phyloP scores from a whole-genome alignment of 2,888 invertebrate species.

The Lottia gigantea region DNA sequence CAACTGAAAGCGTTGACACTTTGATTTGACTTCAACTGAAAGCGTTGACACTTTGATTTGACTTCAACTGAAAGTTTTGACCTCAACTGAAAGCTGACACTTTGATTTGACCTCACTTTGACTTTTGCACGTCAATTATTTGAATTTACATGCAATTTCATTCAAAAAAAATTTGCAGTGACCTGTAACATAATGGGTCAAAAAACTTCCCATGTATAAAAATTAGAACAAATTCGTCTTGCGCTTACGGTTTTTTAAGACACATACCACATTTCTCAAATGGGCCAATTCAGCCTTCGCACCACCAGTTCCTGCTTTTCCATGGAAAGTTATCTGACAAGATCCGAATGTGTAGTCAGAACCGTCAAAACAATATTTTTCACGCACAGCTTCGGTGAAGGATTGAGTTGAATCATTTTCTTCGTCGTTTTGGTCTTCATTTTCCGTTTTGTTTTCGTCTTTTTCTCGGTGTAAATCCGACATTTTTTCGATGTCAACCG shows the following conservation, averaged over 20 bases:
- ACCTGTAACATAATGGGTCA: background rate
- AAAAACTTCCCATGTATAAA: background rate
- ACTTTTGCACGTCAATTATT: too few species aligned
- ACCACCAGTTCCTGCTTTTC: constrained; percentile 43
- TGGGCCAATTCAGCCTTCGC: constrained; percentile 53
- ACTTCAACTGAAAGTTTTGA: too few species aligned
- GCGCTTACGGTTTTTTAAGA: constrained; percentile 3
- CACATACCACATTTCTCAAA: constrained; percentile 55
- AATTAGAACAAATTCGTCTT: constrained; percentile 8
- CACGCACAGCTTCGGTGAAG: constrained; percentile 50
- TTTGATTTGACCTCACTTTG: too few species aligned
- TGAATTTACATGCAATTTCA: too few species aligned
- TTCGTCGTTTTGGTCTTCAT: too few species aligned
- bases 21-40: too few species aligned
- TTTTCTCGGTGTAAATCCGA: too few species aligned
- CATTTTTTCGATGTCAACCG: too few species aligned
- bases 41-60: too few species aligned
- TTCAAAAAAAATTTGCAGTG: background rate
- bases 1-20: too few species aligned
- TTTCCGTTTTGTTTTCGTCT: too few species aligned
- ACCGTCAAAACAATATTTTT: constrained; percentile 49
- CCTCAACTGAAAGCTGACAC: too few species aligned
- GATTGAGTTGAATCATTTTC: constrained; percentile 30
- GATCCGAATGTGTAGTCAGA: constrained; percentile 33
- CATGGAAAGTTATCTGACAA: constrained; percentile 45